Conservation (phyloP, 2,797 vertebrate species). For the Cossypha niveicapilla region DNA sequence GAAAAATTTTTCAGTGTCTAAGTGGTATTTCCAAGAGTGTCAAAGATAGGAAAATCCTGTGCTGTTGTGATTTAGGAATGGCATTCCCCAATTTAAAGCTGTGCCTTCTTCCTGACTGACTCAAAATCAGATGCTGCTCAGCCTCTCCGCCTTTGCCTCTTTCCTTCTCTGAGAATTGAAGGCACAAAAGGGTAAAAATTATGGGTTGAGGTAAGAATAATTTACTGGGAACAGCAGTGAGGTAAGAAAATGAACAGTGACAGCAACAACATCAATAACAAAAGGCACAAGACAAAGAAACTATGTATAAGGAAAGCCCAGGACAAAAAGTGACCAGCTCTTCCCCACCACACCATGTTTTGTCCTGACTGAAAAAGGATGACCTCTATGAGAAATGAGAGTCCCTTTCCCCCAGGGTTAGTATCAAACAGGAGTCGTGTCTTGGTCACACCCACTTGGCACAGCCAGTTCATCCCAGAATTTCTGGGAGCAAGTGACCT, state of each 20-base stretch:
- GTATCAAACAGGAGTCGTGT: no score
- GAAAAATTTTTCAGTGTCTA: neutral
- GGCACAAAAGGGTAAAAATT: neutral
- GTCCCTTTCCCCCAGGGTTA: neutral
- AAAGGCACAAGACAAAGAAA: neutral
- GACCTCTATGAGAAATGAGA: neutral
- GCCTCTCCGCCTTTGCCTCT: neutral
- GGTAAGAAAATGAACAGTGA: neutral
- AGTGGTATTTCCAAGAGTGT: neutral
- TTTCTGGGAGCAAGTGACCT: no score
- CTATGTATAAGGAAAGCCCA: neutral
- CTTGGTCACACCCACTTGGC: neutral
- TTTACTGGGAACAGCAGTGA: neutral
- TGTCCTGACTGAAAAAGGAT: neutral
- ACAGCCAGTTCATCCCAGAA: no score
- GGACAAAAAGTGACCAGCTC: fast-evolving
- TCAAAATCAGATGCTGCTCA: neutral
- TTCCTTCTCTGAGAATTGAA: neutral
- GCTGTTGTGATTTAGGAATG: neutral
- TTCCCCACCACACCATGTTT: neutral
- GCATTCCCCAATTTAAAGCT: neutral
- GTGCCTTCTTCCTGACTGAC: neutral
- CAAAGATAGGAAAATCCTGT: neutral
- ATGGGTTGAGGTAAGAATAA: neutral
- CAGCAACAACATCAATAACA: neutral